Percentiles rank a stretch among this genome's conserved stretches.
These are phyloP conservation scores for Holocentrus rufus DNA, from an alignment of 2,797 vertebrate genomes.

Conservation along the genomic window DNA sequence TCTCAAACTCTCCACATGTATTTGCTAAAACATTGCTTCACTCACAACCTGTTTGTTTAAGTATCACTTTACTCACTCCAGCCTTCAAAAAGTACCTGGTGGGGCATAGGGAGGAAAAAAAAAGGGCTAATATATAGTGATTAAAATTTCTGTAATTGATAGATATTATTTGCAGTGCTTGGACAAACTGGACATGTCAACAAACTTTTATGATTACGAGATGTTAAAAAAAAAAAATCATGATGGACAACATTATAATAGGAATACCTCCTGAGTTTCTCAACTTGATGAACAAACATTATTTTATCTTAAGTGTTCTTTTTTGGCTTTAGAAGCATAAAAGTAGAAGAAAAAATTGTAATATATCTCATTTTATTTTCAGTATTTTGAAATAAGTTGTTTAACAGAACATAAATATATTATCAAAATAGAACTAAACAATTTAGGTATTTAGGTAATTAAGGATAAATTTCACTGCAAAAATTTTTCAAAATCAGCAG, in stretches of 20 bases:
- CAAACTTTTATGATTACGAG: conserved; percentile 2
- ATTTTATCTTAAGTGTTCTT: conserved; percentile 1
- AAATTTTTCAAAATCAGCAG: conserved; percentile 1
- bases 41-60: conserved; percentile 63
- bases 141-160: conserved; percentile 1
- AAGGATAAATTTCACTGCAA: not conserved
- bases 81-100: conserved; percentile 48
- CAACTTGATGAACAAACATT: conserved; percentile 1
- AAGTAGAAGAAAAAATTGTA: not conserved
- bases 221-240: not conserved
- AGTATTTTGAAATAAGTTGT: not conserved
- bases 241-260: not conserved
- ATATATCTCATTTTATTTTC: not conserved
- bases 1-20: conserved; percentile 72
- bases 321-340: not conserved
- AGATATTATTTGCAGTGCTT: not conserved
- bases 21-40: conserved; percentile 73
- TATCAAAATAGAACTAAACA: not conserved
- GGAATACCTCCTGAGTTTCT: conserved; percentile 11
- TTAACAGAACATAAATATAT: no score
- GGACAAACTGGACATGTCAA: not conserved
- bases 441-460: not conserved
- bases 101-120: conserved; percentile 42
- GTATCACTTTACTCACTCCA: conserved; percentile 43
- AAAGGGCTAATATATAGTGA: conserved; percentile 26